Evolutionary conservation across 2,113 vertebrate genomes (phyloP), one percentile per base, ranked within the genome.

Genomic region (Piprites chloris): DNA sequence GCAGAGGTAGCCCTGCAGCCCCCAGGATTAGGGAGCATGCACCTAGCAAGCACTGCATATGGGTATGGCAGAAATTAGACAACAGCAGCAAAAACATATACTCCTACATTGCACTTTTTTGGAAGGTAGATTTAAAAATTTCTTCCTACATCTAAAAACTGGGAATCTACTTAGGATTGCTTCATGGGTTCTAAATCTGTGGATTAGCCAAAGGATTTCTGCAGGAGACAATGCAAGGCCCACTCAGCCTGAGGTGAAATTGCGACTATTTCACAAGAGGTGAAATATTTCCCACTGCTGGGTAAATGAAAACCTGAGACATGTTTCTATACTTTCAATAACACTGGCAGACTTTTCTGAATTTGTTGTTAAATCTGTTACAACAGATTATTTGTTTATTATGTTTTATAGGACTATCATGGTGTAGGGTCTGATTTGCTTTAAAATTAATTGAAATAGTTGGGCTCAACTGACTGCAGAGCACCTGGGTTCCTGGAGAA

Each of bases 181-280:
- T 89, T 82, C 56, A 11, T 9, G 12, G 65, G 7, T 77, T 87
- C 76, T 71, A 66, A 96, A 89, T 75, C 53, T 0, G 2, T 73
- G 67, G 83, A 84, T 91, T 93, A 96, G 83, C 61, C 53, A 55
- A 86, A 85, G 68, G 49, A 62, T 85, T 93, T 95, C 69, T 89
- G 75, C 52, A 52, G n/a, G 55, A 68, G 46, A 5, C 0, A 1
- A 30, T 59, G 30, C 5, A 37, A 89, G 33, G 27, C 46, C 42
- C 22, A 12, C 32, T 86, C 42, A 86, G 49, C 46, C 59, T 85
- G 37, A 21, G n/a, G n/a, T n/a, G n/a, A n/a, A n/a, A n/a, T n/a
- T n/a, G n/a, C n/a, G n/a, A n/a, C n/a, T n/a, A n/a, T 77, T 55
- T 76, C 37, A 55, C 0, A 2, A 72, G 71, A 65, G 22, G 46